These are phyloP conservation scores for Harpagoxenus sublaevis DNA, from an alignment of 2,888 invertebrate genomes.

Conservation along the genomic window DNA sequence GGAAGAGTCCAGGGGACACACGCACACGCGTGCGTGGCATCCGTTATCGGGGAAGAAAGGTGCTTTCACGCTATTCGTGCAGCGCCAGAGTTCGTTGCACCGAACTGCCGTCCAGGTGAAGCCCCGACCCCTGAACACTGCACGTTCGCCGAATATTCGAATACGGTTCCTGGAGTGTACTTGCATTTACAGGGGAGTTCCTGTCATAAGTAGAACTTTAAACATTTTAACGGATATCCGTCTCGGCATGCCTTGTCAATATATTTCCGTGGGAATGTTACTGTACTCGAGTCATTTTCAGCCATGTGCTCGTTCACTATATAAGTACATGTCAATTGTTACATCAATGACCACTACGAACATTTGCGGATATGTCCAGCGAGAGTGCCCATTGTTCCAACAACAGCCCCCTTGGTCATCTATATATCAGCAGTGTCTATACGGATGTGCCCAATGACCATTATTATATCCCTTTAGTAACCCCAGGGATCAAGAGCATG, in stretches of 20 bases:
- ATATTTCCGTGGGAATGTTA: conserved; percentile 18
- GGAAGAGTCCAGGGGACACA: conserved; percentile 62
- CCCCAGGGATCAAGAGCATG: background rate
- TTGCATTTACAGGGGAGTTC: conserved; percentile 9
- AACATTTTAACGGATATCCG: background rate
- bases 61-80: conserved; percentile 39
- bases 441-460: conserved; percentile 19
- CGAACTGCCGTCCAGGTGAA: conserved; percentile 22
- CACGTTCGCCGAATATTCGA: conserved; percentile 18
- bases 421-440: conserved; percentile 28
- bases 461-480: conserved; percentile 3
- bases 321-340: conserved; percentile 28
- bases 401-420: conserved; percentile 29
- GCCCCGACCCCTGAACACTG: background rate
- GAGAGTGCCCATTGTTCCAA: conserved; percentile 47
- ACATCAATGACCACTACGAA: conserved; percentile 22
- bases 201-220: background rate
- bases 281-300: conserved; percentile 6
- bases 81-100: conserved; percentile 72
- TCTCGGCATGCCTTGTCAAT: background rate
- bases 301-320: background rate
- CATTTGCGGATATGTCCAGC: background rate
- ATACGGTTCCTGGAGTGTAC: background rate
- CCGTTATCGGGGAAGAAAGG: conserved; percentile 13
- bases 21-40: conserved; percentile 57